Evolutionary conservation across 2,797 vertebrate species (phyloP).

Genomic region (Staurois parvus): DNA sequence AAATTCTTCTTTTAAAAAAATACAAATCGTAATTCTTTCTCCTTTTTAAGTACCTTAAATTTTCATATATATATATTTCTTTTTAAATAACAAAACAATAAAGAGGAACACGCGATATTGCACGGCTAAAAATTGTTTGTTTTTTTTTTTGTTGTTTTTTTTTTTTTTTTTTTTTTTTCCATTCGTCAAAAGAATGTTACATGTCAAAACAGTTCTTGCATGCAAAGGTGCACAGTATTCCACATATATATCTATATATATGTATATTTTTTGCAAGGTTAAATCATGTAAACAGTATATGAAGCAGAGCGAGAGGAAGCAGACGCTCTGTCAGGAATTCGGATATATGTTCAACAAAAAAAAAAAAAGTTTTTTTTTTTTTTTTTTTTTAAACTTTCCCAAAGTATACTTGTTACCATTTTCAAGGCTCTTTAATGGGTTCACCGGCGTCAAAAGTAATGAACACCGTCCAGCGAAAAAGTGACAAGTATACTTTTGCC

Average conservation of each 20-base stretch:
- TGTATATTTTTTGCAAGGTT: constrained; percentile 74
- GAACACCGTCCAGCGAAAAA: no score
- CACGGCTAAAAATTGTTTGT: constrained; percentile 47
- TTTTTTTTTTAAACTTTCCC: neutral
- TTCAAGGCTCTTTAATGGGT: neutral
- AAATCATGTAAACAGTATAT: constrained; percentile 79
- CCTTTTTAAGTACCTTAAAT: constrained; percentile 41
- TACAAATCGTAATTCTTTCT: constrained; percentile 56
- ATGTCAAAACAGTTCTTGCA: constrained; percentile 53
- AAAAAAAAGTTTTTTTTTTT: neutral
- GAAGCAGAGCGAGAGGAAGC: constrained; percentile 52
- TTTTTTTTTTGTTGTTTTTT: neutral
- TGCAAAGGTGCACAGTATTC: constrained; percentile 59
- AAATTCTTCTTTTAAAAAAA: constrained; percentile 43
- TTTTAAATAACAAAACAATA: constrained; percentile 15
- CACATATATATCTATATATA: constrained; percentile 54
- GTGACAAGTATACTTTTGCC: neutral
- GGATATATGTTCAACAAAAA: constrained; percentile 1
- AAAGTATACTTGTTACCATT: neutral
- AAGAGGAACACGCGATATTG: constrained; percentile 33
- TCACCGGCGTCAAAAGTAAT: no score
- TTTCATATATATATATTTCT: constrained; percentile 9
- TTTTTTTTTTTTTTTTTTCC: neutral
- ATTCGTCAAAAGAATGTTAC: constrained; percentile 51
- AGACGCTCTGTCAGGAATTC: constrained; percentile 55